Evolutionary conservation across 2,888 invertebrate genomes (phyloP).

Genomic region (Drosophila mimica): DNA sequence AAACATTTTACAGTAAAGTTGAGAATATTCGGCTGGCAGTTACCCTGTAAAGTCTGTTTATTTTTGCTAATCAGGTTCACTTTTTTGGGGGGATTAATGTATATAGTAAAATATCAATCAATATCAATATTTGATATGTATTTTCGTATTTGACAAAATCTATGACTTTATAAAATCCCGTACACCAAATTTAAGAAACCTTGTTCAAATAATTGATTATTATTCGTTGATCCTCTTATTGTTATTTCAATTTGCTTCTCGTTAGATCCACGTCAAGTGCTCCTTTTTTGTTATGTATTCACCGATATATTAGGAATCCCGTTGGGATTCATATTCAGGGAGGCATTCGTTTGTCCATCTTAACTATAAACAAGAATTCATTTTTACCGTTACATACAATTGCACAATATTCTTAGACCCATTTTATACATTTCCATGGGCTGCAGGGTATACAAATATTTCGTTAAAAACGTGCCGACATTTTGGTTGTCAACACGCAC

Average conservation of each 20-base stretch:
- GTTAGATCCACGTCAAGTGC: neutral
- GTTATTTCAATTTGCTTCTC: neutral
- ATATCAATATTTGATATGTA: neutral
- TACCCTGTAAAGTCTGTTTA: slow-evolving; percentile 1
- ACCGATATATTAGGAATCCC: neutral
- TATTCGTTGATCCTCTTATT: neutral
- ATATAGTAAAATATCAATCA: neutral
- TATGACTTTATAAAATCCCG: neutral
- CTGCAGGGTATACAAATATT: slow-evolving; percentile 40
- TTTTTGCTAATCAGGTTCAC: neutral
- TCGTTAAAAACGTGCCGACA: slow-evolving; percentile 78
- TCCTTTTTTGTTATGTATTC: neutral
- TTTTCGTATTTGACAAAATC: too few relatives aligned
- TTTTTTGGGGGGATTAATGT: too few relatives aligned
- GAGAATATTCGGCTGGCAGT: neutral
- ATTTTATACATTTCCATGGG: neutral
- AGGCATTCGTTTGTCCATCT: neutral
- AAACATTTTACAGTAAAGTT: too few relatives aligned
- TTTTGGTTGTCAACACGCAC: slow-evolving; percentile 73
- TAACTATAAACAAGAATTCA: neutral
- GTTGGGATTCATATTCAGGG: neutral
- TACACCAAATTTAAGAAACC: neutral
- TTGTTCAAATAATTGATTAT: neutral
- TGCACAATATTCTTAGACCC: neutral
- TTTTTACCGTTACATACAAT: neutral